A percentile compares a stretch with the other conserved stretches of the same genome.
Conservation (phyloP, 2,113 vertebrate genomes). For the Pachypanchax playfairii region DNA sequence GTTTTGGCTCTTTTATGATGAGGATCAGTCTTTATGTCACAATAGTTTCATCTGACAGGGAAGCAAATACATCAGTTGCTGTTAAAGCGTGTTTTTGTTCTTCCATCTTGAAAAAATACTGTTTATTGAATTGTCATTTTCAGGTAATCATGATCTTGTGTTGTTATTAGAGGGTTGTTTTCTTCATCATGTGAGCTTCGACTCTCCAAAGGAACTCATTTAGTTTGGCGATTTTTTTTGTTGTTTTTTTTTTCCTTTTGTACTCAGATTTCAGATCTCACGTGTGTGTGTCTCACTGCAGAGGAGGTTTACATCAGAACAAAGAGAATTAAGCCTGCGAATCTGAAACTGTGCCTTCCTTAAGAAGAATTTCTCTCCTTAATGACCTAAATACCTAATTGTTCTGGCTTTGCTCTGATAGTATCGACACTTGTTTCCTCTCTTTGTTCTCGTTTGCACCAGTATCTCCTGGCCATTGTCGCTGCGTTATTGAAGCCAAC, state of each 20-base stretch:
- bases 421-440: conserved; percentile 26
- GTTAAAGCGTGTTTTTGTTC: conserved; percentile 21
- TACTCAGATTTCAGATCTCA: conserved; percentile 3
- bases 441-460: conserved; percentile 12
- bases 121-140: not conserved
- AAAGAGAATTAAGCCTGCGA: conserved; percentile 19
- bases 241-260: no score
- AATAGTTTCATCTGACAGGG: not conserved
- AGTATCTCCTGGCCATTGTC: not conserved
- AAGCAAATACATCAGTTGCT: conserved; percentile 10
- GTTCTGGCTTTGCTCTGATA: conserved; percentile 23
- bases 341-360: conserved; percentile 22
- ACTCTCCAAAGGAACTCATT: conserved; percentile 18
- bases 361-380: conserved; percentile 34
- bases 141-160: not conserved
- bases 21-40: no score
- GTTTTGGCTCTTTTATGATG: no score
- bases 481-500: not conserved
- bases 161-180: conserved; percentile 17
- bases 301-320: conserved; percentile 17
- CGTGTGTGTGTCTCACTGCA: conserved; percentile 20
- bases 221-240: not conserved
- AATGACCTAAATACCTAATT: conserved; percentile 34
- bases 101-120: not conserved
- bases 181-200: no score